Evolutionary conservation across 2,113 vertebrate genomes (phyloP), one percentile per base, ranked within the genome.

Genomic region (Festucalex cinctus): DNA sequence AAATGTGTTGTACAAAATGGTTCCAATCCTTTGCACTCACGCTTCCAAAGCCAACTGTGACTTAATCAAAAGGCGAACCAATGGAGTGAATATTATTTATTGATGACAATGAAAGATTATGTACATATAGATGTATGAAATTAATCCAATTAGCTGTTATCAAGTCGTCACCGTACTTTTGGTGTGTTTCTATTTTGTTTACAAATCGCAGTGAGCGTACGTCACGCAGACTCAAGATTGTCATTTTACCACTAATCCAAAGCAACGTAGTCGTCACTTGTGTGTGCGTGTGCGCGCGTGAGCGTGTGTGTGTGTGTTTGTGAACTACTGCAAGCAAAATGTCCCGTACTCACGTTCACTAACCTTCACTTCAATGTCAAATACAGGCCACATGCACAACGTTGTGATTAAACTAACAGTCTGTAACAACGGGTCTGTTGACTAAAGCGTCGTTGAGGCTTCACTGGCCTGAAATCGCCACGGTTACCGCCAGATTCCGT

Each of bases 161-260:
- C 24, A 14, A 32, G 26, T 32, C 10, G 12, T 41, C 59, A 17
- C 57, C 17, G 17, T 62, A 24, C 44, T 49, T 64, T 43, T 20
- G 9, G 44, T 49, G 41, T 63, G 20, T 32, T 73, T 82, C 68
- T 82, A 65, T 70, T 79, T 81, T 83, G 74, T 86, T 84, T 78
- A 83, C 74, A 70, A 73, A 69, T 75, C 41, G 70, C 49, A 71
- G 76, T 69, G 71, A 65, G 59, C 78, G 79, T 73, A 43, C 59
- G 43, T 81, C 62, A 73, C 77, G 73, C 70, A 86, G 66, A 86
- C 76, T 76, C 39, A 74, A 72, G 83, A 85, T 86, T 88, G 85
- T 87, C 72, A 71, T 73, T 84, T 68, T 77, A 76, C 78, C 72
- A 85, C 73, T 84, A 68, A 83, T 71, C 73, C 79, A 78, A 85